Evolutionary conservation across 2,888 invertebrate species (phyloP), one percentile per base, ranked within the genome.

Genomic region (Drosophila phalerata): DNA sequence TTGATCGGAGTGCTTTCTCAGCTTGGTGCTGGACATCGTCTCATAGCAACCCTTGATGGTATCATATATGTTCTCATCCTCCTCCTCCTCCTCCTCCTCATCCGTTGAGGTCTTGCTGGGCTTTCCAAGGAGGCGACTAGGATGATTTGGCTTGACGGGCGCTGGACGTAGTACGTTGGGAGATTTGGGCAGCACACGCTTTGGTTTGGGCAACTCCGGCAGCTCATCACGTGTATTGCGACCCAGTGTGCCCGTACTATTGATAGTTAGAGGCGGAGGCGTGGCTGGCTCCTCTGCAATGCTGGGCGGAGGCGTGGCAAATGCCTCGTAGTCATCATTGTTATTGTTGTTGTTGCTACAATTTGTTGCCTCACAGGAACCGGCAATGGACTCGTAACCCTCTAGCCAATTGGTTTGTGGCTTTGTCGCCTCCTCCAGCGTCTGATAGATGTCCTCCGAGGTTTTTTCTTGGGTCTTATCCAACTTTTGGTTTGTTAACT

Each of bases 61-160:
- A 71, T 94, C 95, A 78, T 95, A 95, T 72, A 95, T 95, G 79
- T 95, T 94, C 74, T 95, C 95, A 19, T 92, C 93, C 17, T 84
- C 86, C 42, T 28, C 28, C 28, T 81, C 85, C 15, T 73, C 78
- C 3, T 57, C 22, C 28, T 47, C 45, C 42, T 60, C 51, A 4
- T 42, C 13, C 3, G 87, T 68, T 4, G 68, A 61, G 2, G 13
- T 32, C 17, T 43, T 43, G 8, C 43, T 22, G 5, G 28, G 9
- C 6, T 30, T n/a, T 22, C 4, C 19, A 9, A 34, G 51, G 10
- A 51, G 37, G 9, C 57, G 38, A 17, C 61, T 74, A 1, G 60
- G 17, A 9, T 63, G 55, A 0, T 49, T 19, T 6, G 81, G 85
- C 40, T 79, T 74, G 4, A 79, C 72, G 0, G 91, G 89, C 9